These are phyloP conservation scores for Dendrocopos noguchii DNA, from an alignment of 2,113 vertebrate species.

Conservation along the genomic window DNA sequence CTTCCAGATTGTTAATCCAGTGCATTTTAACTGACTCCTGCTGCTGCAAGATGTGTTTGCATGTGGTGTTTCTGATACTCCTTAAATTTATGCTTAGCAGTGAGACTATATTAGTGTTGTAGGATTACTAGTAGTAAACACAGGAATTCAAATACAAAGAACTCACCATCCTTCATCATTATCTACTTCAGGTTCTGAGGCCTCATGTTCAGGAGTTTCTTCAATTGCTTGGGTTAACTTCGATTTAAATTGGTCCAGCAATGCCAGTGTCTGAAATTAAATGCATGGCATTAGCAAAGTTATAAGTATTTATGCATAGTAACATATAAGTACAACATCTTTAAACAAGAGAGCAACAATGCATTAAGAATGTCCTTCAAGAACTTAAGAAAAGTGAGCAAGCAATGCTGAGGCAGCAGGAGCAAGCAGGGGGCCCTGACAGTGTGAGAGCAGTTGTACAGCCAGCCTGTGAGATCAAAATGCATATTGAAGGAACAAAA, in stretches of 20 bases:
- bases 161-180: slow-evolving; percentile 95
- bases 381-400: not conserved
- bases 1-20: not conserved
- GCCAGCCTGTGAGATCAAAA: not conserved
- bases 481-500: not conserved
- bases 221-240: slow-evolving; percentile 92
- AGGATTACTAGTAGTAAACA: not conserved
- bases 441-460: not conserved
- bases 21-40: not conserved
- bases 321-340: not conserved
- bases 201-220: slow-evolving; percentile 83
- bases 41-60: not conserved
- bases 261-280: slow-evolving; percentile 86
- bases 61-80: not conserved
- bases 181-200: slow-evolving; percentile 85
- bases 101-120: not conserved
- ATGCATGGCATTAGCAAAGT: not conserved
- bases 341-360: not conserved
- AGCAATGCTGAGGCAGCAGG: not conserved
- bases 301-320: not conserved
- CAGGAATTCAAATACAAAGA: not conserved
- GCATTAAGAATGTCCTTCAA: fast-evolving
- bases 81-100: not conserved
- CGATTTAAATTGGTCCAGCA: slow-evolving; percentile 90
- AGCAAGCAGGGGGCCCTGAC: fast-evolving